A percentile compares a stretch with the other conserved stretches of the same genome.
phyloP scores from a whole-genome alignment of 2,113 vertebrate species.

The Spheniscus mendiculus region DNA sequence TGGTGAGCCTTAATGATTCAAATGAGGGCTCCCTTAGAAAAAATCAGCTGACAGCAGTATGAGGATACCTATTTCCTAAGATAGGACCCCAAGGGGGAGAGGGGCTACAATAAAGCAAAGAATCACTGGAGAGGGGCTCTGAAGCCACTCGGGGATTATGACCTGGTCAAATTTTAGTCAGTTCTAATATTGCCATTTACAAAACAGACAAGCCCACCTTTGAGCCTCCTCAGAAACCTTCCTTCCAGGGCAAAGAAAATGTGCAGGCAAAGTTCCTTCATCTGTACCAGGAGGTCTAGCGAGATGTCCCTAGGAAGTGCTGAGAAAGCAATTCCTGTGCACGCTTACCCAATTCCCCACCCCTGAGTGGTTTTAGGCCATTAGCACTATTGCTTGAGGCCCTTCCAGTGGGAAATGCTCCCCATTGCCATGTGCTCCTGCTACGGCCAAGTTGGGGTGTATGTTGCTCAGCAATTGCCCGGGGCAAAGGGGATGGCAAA shows the following conservation, averaged over 20 bases:
- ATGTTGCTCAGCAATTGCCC: background rate
- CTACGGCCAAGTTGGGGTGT: background rate
- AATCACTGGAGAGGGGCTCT: background rate
- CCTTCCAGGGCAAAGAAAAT: background rate
- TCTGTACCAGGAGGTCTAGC: background rate
- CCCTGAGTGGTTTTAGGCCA: background rate
- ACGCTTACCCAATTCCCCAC: rapidly evolving
- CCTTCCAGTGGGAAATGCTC: background rate
- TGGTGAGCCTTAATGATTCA: background rate
- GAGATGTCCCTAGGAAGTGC: background rate
- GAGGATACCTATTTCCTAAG: background rate
- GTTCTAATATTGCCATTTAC: background rate
- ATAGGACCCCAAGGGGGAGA: background rate
- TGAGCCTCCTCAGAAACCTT: background rate
- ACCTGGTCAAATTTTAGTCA: background rate
- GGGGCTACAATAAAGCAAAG: background rate
- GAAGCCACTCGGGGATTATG: background rate
- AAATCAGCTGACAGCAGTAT: background rate
- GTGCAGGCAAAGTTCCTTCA: background rate
- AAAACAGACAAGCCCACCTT: background rate
- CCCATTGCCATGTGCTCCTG: background rate
- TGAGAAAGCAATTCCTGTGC: background rate
- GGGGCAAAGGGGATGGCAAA: background rate
- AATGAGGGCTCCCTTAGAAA: background rate
- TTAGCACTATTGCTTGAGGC: background rate